Percentiles rank a stretch among this genome's conserved stretches.
Evolutionary conservation across 1,140 invertebrate genomes (phyloP).

Genomic region (Pogonomyrmex barbatus): DNA sequence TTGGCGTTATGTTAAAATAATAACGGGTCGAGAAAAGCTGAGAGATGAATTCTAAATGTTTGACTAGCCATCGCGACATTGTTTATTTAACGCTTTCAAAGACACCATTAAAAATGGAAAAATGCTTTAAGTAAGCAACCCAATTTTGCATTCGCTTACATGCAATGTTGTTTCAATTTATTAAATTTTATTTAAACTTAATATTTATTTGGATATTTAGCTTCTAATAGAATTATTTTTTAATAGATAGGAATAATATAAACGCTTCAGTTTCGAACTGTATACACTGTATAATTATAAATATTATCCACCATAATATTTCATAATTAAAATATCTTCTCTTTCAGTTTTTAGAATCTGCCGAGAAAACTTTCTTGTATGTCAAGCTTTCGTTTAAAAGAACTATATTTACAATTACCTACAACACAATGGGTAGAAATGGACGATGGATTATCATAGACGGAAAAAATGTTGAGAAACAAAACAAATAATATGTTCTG

Average conservation of each 20-base stretch:
- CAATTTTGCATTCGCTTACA: background rate
- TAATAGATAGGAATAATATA: background rate
- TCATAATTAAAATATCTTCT: background rate
- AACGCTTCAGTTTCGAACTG: background rate
- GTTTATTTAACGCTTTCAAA: slow-evolving; percentile 11
- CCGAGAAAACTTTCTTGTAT: background rate
- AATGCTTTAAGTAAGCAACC: slow-evolving; percentile 3
- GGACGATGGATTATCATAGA: background rate
- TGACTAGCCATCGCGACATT: slow-evolving; percentile 1
- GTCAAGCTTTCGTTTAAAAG: slow-evolving; percentile 14
- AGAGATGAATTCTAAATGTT: slow-evolving; percentile 9
- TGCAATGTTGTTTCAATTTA: background rate
- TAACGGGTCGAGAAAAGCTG: background rate
- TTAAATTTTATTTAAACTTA: background rate
- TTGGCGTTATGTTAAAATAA: slow-evolving; percentile 32
- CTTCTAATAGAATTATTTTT: background rate
- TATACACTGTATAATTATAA: slow-evolving; percentile 8
- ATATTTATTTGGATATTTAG: background rate
- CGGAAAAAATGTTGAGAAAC: slow-evolving; percentile 15
- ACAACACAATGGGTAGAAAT: slow-evolving; percentile 12
- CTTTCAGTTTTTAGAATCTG: background rate
- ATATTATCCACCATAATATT: background rate
- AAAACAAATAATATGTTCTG: slow-evolving; percentile 48
- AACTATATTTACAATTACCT: slow-evolving; percentile 20
- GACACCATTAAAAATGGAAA: background rate